A percentile compares a stretch with the other conserved stretches of the same genome.
Evolutionary conservation across 2,113 vertebrate genomes (phyloP).

Genomic region (Serinus canaria): DNA sequence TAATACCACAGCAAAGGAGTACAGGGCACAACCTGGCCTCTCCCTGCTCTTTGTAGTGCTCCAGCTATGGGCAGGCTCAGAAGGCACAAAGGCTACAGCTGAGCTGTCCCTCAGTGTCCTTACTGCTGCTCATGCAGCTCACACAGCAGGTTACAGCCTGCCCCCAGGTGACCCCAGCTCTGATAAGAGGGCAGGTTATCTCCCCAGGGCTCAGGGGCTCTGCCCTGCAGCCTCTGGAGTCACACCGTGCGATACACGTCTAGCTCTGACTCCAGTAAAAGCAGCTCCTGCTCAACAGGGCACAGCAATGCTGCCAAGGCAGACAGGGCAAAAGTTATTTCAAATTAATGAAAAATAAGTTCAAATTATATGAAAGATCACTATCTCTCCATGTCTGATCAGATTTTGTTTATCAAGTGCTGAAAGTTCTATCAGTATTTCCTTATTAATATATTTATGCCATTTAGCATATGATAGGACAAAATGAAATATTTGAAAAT

Average conservation of each 20-base stretch:
- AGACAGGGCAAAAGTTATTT: background rate
- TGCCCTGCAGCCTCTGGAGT: background rate
- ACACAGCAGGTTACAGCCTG: background rate
- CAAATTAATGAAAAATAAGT: background rate
- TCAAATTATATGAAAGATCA: background rate
- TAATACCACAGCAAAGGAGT: background rate
- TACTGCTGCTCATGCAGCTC: background rate
- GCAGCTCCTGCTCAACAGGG: background rate
- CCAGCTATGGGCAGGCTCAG: background rate
- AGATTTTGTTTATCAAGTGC: background rate
- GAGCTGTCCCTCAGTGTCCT: background rate
- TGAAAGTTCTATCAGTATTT: background rate
- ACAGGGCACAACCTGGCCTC: background rate
- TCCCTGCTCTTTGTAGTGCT: background rate
- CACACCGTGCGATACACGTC: background rate
- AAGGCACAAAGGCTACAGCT: background rate
- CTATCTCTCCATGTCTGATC: background rate
- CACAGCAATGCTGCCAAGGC: background rate
- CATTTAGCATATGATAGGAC: background rate
- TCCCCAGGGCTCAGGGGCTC: background rate
- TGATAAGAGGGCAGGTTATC: background rate
- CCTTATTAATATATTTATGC: background rate
- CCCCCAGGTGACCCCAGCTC: background rate
- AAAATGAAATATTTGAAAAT: background rate
- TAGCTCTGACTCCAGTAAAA: background rate